Conservation (phyloP, 2,888 invertebrate genomes). For the Lasioglossum calceatum region DNA sequence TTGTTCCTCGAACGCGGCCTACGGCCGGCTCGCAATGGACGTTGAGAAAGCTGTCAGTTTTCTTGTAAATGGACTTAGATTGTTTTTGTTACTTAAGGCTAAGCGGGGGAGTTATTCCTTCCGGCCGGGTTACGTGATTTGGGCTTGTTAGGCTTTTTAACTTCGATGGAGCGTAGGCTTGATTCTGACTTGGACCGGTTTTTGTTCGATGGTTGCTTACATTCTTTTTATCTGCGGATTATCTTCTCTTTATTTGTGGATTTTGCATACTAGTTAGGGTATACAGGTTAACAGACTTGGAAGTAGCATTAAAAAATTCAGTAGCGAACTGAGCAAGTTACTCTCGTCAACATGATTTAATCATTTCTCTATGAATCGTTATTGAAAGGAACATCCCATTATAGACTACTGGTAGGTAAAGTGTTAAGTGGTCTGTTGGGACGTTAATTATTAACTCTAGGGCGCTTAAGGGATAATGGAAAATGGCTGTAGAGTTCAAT, state of each 20-base stretch:
- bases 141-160: background rate
- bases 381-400: background rate
- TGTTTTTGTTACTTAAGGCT: background rate
- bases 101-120: background rate
- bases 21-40: background rate
- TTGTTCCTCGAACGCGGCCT: background rate
- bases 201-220: background rate
- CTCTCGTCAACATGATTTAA: background rate
- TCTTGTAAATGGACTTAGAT: background rate
- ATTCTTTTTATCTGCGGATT: background rate
- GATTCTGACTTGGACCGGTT: background rate
- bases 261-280: background rate
- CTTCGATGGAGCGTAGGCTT: background rate
- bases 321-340: background rate
- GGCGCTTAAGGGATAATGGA: background rate
- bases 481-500: background rate
- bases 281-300: background rate
- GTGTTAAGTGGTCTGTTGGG: background rate
- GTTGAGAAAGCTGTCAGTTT: background rate
- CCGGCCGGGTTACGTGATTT: background rate
- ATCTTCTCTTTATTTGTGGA: background rate
- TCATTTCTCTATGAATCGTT: slow-evolving; percentile 2
- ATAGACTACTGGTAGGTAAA: background rate
- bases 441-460: background rate
- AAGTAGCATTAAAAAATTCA: background rate